phyloP scores from a whole-genome alignment of 2,888 invertebrate species.

The Ennomos fuscantarius region DNA sequence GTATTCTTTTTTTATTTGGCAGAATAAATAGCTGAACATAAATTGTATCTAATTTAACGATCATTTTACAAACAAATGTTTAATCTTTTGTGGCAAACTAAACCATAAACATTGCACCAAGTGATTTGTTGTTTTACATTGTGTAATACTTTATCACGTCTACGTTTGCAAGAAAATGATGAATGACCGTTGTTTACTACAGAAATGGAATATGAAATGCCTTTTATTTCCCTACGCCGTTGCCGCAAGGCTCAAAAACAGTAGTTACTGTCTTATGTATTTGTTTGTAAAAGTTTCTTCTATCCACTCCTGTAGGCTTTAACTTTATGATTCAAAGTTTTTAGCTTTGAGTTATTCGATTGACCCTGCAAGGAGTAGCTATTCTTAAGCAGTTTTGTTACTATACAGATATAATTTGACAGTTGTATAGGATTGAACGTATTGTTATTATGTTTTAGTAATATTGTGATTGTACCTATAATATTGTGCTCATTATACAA shows the following conservation, averaged over 20 bases:
- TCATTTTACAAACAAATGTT: constrained; percentile 18
- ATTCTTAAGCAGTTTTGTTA: constrained; percentile 5
- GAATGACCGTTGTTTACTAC: constrained; percentile 37
- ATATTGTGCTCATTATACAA: too few species aligned
- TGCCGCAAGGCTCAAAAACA: constrained; percentile 12
- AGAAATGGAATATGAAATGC: constrained; percentile 21
- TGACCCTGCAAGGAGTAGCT: constrained; percentile 1
- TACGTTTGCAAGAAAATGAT: constrained; percentile 42
- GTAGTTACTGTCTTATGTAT: constrained; percentile 14
- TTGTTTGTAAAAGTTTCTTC: constrained; percentile 16
- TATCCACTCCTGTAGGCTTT: constrained; percentile 14
- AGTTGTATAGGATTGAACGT: too few species aligned
- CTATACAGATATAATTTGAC: too few species aligned
- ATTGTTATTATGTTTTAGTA: too few species aligned
- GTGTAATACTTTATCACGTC: constrained; percentile 45
- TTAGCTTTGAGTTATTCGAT: constrained; percentile 8
- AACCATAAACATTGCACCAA: constrained; percentile 42
- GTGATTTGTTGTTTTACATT: constrained; percentile 46
- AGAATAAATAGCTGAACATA: too few species aligned
- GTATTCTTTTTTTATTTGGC: too few species aligned
- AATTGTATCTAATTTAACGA: too few species aligned
- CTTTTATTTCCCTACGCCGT: constrained; percentile 10
- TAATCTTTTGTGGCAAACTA: constrained; percentile 15
- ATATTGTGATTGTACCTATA: too few species aligned
- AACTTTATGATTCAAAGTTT: constrained; percentile 17